These are phyloP conservation scores for Drosophila bunnanda DNA, from an alignment of 2,888 invertebrate species.

Conservation along the genomic window DNA sequence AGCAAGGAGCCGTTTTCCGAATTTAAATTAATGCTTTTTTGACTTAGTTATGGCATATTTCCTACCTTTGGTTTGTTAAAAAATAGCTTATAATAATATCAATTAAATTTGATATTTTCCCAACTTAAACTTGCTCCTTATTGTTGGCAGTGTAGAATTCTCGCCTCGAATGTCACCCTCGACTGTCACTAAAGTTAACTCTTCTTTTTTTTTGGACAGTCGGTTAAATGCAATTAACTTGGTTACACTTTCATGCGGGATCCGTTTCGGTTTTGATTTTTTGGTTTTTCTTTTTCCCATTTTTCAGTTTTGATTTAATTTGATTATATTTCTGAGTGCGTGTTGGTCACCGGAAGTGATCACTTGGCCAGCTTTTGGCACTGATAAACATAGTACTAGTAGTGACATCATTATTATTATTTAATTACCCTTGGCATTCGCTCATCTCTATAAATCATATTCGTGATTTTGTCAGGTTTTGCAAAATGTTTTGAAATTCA, in stretches of 20 bases:
- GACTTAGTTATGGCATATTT: no score
- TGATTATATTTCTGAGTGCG: background rate
- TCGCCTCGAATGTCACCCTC: constrained; percentile 56
- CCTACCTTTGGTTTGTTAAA: no score
- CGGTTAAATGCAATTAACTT: constrained; percentile 45
- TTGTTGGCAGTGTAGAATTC: constrained; percentile 21
- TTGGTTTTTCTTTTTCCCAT: constrained; percentile 18
- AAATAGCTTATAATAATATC: no score
- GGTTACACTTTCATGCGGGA: constrained; percentile 41
- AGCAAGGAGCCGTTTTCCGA: no score
- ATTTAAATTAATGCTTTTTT: no score
- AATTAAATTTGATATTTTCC: background rate
- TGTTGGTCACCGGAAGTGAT: constrained; percentile 53
- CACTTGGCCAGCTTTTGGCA: constrained; percentile 28
- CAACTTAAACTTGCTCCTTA: background rate
- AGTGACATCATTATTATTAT: constrained; percentile 55
- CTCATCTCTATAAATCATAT: constrained; percentile 6
- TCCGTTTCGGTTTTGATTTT: constrained; percentile 13
- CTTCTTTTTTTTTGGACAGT: constrained; percentile 8
- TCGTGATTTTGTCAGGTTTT: constrained; percentile 41
- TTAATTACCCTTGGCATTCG: background rate
- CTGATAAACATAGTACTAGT: constrained; percentile 45
- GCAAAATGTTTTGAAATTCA: constrained; percentile 37
- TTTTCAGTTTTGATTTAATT: constrained; percentile 21
- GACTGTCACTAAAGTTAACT: background rate